Conservation (phyloP, 2,888 invertebrate species). For the Xanthia togata region DNA sequence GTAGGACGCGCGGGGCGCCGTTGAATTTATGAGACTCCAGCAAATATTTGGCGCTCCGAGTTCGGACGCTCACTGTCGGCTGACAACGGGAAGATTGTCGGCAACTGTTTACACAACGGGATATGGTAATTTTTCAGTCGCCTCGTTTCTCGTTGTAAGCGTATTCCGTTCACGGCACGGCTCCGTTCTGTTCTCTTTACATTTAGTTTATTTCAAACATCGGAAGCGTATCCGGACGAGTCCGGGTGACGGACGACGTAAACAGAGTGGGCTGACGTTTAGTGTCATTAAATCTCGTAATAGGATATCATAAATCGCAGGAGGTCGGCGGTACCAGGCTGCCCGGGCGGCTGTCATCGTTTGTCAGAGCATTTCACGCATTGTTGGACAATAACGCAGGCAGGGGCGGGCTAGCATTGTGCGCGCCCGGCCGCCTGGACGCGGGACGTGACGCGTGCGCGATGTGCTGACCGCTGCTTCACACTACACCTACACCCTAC, state of each 20-base stretch:
- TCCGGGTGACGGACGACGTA: conserved; percentile 78
- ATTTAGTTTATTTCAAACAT: conserved; percentile 72
- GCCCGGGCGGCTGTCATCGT: conserved; percentile 89
- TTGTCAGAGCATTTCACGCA: conserved; percentile 91
- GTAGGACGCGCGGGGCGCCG: conserved; percentile 85
- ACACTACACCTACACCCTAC: conserved; percentile 53
- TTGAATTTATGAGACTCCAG: conserved; percentile 88
- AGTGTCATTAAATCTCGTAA: conserved; percentile 90
- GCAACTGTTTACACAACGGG: conserved; percentile 85
- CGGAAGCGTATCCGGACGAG: conserved; percentile 76
- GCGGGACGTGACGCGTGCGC: conserved; percentile 78
- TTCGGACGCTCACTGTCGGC: conserved; percentile 85
- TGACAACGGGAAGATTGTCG: conserved; percentile 89
- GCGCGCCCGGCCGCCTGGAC: conserved; percentile 77
- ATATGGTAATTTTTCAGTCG: conserved; percentile 87
- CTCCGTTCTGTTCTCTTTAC: conserved; percentile 74
- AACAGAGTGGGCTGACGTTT: conserved; percentile 84
- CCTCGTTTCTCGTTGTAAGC: conserved; percentile 74
- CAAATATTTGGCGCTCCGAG: conserved; percentile 89
- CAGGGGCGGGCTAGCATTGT: conserved; percentile 80
- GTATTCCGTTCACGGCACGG: conserved; percentile 79
- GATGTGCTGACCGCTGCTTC: conserved; percentile 62
- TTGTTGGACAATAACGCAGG: conserved; percentile 90
- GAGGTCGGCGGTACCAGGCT: conserved; percentile 85
- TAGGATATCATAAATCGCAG: conserved; percentile 90